phyloP scores from a whole-genome alignment of 1,140 invertebrate species.

The Lamellibrachia luymesi region DNA sequence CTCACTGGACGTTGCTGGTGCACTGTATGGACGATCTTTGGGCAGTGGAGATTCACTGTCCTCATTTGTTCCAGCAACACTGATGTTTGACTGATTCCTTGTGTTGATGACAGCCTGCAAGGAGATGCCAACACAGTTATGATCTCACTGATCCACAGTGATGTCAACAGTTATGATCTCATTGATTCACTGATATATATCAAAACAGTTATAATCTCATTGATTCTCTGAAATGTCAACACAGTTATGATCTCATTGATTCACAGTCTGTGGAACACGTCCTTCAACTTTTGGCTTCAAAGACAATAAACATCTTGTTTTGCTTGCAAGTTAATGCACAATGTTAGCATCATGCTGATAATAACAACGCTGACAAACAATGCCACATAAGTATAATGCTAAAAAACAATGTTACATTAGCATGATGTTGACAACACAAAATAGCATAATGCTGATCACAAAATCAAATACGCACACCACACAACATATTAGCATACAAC shows the following conservation, averaged over 20 bases:
- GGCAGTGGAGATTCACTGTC: constrained; percentile 18
- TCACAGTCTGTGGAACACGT: not conserved
- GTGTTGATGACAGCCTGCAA: constrained; percentile 41
- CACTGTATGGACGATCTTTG: constrained; percentile 40
- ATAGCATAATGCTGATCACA: too few species aligned
- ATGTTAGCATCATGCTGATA: not conserved
- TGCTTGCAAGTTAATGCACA: not conserved
- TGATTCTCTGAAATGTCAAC: not conserved
- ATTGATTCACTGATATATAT: too few species aligned
- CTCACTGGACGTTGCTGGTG: constrained; percentile 38
- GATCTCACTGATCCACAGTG: not conserved
- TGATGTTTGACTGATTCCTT: constrained; percentile 40
- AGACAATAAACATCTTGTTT: not conserved
- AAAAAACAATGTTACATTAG: not conserved
- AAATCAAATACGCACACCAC: not conserved
- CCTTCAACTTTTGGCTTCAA: not conserved
- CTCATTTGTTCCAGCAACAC: constrained; percentile 32
- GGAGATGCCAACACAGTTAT: not conserved
- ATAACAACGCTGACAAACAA: not conserved
- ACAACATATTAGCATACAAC: not conserved
- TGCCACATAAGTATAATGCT: not conserved
- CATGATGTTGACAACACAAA: not conserved
- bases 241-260: not conserved
- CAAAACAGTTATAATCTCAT: not conserved
- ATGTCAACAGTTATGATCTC: not conserved